These are phyloP conservation scores for Callinectes sapidus DNA, from an alignment of 2,888 invertebrate species.

Conservation along the genomic window DNA sequence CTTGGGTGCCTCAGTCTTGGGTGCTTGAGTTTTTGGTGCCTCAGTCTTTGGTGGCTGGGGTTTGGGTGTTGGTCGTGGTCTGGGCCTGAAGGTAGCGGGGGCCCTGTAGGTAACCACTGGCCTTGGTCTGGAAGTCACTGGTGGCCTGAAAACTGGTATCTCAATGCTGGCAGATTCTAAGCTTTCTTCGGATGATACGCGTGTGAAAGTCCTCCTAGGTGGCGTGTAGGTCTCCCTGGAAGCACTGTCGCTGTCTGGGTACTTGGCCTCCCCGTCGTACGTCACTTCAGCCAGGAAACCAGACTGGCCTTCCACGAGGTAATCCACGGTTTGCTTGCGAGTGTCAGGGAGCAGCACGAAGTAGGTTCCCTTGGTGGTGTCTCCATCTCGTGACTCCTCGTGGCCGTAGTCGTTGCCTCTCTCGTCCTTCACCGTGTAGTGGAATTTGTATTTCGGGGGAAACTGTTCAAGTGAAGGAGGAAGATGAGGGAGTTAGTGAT, in stretches of 20 bases:
- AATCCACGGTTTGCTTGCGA: slow-evolving; percentile 57
- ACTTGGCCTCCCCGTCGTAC: slow-evolving; percentile 31
- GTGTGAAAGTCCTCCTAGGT: background rate
- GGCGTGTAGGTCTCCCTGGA: background rate
- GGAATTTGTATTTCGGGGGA: slow-evolving; percentile 62
- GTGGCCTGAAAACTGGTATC: background rate
- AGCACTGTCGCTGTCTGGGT: background rate
- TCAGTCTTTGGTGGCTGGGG: background rate
- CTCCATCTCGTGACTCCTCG: slow-evolving; percentile 56
- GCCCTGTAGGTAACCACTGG: background rate
- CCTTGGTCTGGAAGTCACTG: background rate
- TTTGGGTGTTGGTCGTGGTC: background rate
- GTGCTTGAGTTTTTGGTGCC: background rate
- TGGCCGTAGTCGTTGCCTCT: slow-evolving; percentile 62
- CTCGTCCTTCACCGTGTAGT: slow-evolving; percentile 59
- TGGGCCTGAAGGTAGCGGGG: background rate
- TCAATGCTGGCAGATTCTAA: background rate
- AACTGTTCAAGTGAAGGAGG: background rate
- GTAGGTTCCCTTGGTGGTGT: slow-evolving; percentile 55
- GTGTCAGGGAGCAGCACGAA: slow-evolving; percentile 64
- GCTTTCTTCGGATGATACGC: background rate
- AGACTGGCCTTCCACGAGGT: slow-evolving; percentile 60
- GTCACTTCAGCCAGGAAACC: slow-evolving; percentile 60
- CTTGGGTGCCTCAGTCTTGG: background rate
- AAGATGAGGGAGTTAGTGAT: background rate